phyloP scores from a whole-genome alignment of 1,140 invertebrate species.

The Nilaparvata lugens region DNA sequence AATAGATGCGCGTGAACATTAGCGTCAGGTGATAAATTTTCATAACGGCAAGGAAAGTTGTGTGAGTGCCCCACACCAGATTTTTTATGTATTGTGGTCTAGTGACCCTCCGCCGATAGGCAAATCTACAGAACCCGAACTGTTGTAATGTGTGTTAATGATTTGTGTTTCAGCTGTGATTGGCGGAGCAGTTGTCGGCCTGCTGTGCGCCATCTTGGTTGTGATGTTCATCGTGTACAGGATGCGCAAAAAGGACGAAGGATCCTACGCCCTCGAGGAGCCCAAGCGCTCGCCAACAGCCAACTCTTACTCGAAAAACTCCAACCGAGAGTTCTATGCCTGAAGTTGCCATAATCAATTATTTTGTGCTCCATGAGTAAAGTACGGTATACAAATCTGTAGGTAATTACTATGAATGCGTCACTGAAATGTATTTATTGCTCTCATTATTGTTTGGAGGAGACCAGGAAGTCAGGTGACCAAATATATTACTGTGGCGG shows the following conservation, averaged over 20 bases:
- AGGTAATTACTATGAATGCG: too few relatives aligned
- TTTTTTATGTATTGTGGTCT: too few relatives aligned
- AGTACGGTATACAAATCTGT: too few relatives aligned
- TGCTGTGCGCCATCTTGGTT: conserved; percentile 93
- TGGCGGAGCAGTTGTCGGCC: conserved; percentile 92
- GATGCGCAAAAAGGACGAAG: conserved; percentile 99
- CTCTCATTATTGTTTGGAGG: too few relatives aligned
- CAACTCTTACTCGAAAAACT: conserved; percentile 83
- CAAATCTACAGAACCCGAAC: neutral
- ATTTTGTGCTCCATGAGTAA: conserved; percentile 4
- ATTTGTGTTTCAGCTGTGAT: conserved; percentile 75
- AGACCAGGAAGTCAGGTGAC: too few relatives aligned
- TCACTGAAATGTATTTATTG: too few relatives aligned
- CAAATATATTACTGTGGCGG: too few relatives aligned
- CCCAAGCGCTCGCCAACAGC: conserved; percentile 85
- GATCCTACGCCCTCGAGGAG: conserved; percentile 95
- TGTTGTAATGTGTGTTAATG: neutral
- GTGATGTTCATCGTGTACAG: conserved; percentile 99
- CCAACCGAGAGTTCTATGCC: conserved; percentile 90
- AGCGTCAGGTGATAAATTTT: too few relatives aligned
- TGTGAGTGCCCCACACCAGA: too few relatives aligned
- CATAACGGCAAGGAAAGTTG: too few relatives aligned
- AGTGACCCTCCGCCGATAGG: too few relatives aligned
- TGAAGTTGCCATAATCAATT: conserved; percentile 37
- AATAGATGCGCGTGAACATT: neutral